Percentiles rank a stretch among this genome's conserved stretches.
Evolutionary conservation across 2,797 vertebrate genomes (phyloP).

Genomic region (Coregonus ussuriensis): DNA sequence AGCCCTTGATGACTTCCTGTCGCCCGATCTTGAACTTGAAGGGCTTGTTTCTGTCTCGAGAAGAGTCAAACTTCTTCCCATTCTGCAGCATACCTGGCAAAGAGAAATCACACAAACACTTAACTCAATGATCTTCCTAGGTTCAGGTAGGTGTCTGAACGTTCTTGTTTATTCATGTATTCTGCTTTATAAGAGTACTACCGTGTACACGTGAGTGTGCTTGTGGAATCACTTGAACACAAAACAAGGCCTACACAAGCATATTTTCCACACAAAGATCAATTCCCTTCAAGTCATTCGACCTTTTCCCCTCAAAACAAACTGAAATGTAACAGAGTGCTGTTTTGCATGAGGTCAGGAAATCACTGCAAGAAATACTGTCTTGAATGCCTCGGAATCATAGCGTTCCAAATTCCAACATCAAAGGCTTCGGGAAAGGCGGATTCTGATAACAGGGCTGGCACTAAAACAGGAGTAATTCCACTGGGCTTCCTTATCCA

Average conservation of each 20-base stretch:
- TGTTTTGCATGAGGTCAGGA: slow-evolving; percentile 1
- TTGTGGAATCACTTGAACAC: not conserved
- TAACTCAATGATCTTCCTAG: not conserved
- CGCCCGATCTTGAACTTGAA: slow-evolving; percentile 96
- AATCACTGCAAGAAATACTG: slow-evolving; percentile 7
- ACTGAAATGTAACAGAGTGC: slow-evolving; percentile 1
- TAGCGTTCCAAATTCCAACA: slow-evolving; percentile 27
- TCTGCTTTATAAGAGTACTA: not conserved
- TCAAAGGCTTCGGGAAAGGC: slow-evolving; percentile 27
- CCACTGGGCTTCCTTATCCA: slow-evolving; percentile 46
- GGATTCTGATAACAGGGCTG: slow-evolving; percentile 28
- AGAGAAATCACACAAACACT: not conserved
- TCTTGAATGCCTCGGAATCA: slow-evolving; percentile 21
- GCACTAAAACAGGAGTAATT: slow-evolving; percentile 36
- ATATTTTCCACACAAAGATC: not conserved
- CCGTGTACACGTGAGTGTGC: not conserved
- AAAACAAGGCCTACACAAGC: not conserved
- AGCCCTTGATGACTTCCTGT: slow-evolving; percentile 97
- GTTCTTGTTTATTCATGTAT: not conserved
- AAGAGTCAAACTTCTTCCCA: slow-evolving; percentile 99
- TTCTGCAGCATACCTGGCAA: slow-evolving; percentile 95
- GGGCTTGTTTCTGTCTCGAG: slow-evolving; percentile 98
- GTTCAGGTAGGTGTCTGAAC: not conserved
- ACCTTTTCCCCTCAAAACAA: not conserved
- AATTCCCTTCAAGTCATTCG: not conserved